Base-by-base conservation (phyloP, 2,113 vertebrate species). In the Bujurquina vittata region DNA sequence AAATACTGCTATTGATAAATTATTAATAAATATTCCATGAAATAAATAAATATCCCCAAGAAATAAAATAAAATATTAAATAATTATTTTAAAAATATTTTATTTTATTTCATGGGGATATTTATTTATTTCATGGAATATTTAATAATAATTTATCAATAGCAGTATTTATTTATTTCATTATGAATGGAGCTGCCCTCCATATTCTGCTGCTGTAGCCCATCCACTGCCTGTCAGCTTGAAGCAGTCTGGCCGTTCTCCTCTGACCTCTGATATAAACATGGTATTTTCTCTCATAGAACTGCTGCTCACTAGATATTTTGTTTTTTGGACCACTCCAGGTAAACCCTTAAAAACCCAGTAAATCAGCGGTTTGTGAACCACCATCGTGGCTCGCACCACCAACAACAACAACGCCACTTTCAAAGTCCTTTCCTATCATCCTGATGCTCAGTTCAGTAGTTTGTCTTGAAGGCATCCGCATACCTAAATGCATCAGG, bases 371-470 rank as follows among this genome's bases (percentile, higher is more conserved):
- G 11, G 37, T 40, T 40, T 40, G 37, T 40, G 10, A 40, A 40
- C 11, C 11, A 11, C 37, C 10, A 40, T 3, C 10, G 10, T 0
- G 1, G 3, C 40, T 1, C 46, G 4, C 22, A 40, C 0, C 37
- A 26, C 46, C 63, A 67, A 18, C 23, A 26, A 67, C 63, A 67
- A 18, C 23, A 17, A 26, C 14, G 22, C 62, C 43, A 6, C 62
- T 67, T 10, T 67, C 14, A 46, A 0, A 0, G 37, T 26, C 40
- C 63, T 46, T 11, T 4, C 40, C 40, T 5, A 0, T 46, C 63
- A 46, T 46, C 46, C 4, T 26, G 22, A 26, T 46, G 40, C 40
- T 46, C 8, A 4, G 3, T 46, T 26, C 15, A 67, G 62, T 33
- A 26, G 62, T 37, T 46, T 14, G 2, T 22, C 62, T 67, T 0